Base-by-base conservation (phyloP, 2,113 vertebrate genomes). In the Corythoichthys intestinalis region DNA sequence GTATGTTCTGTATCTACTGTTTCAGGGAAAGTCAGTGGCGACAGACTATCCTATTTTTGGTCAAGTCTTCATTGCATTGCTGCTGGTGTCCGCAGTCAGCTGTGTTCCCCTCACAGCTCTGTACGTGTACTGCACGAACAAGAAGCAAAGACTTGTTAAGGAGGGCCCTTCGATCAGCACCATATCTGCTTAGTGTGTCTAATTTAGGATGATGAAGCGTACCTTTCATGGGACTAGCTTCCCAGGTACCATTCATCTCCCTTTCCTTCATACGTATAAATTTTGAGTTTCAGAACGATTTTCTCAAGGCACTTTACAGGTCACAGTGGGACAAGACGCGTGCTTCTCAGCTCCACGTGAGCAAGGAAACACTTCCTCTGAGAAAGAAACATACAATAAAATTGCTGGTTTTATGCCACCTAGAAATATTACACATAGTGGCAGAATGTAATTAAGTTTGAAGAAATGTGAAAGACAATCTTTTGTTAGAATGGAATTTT, bases 91-190 rank as follows among this genome's bases (percentile, higher is more conserved):
- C 0, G 93, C 96, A 2, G 85, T 86, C 68, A 81, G 91, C 89
- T 98, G 94, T 53, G 78, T 98, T 7, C 95, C 96, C 2, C 58
- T 96, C 63, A 86, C 69, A 9, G 95, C 96, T 56, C 76, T 96
- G 48, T 66, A 92, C 5, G 84, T 71, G 6, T 91, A 86, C 68
- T 37, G 92, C 65, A 77, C 0, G 58, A 93, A 74, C 69, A 86
- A 76, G 65, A 87, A 73, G 80, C 78, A 12, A 1, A 67, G 28
- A 12, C 35, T 3, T 4, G 44, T 13, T 0, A 75, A 58, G 12
- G 14, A 28, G 64, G 37, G 71, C 65, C 34, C 1, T 0, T 11
- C 60, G 0, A 38, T 79, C 13, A 81, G n/a, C 65, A 82, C 83
- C 0, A 17, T 57, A 0, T 75, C 78, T 12, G 10, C 66, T 48